Conservation (phyloP, 2,888 invertebrate genomes). For the Chaitophorus viminalis region DNA sequence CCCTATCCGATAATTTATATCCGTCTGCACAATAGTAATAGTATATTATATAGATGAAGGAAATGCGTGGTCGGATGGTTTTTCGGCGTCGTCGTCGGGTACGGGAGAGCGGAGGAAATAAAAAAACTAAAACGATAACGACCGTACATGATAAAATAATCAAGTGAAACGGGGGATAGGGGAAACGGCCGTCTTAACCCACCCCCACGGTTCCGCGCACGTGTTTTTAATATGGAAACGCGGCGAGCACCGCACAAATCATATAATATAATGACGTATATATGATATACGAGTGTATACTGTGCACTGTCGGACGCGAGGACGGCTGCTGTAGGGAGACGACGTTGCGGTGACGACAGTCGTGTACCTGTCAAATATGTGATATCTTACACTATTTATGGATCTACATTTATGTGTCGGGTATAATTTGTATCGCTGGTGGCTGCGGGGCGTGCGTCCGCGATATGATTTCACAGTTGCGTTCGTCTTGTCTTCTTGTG, state of each 20-base stretch:
- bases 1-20: neutral
- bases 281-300: neutral
- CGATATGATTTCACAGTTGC: neutral
- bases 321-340: neutral
- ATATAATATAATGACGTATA: neutral
- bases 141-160: neutral
- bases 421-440: neutral
- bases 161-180: neutral
- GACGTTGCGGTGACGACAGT: slow-evolving; percentile 11
- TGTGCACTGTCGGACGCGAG: neutral
- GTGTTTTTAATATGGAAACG: slow-evolving; percentile 6
- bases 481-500: neutral
- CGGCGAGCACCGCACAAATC: neutral
- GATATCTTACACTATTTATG: slow-evolving; percentile 12
- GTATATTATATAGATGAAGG: neutral
- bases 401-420: neutral
- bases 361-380: slow-evolving; percentile 25
- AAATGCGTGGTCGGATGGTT: neutral
- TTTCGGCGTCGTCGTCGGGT: neutral
- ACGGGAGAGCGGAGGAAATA: neutral
- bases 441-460: neutral
- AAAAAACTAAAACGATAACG: neutral
- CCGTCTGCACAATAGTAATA: neutral
- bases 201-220: neutral
- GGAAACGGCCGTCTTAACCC: neutral